A percentile compares a stretch with the other conserved stretches of the same genome.
These are phyloP conservation scores for Chrysopilus asiliformis DNA, from an alignment of 2,888 invertebrate genomes.

Conservation along the genomic window DNA sequence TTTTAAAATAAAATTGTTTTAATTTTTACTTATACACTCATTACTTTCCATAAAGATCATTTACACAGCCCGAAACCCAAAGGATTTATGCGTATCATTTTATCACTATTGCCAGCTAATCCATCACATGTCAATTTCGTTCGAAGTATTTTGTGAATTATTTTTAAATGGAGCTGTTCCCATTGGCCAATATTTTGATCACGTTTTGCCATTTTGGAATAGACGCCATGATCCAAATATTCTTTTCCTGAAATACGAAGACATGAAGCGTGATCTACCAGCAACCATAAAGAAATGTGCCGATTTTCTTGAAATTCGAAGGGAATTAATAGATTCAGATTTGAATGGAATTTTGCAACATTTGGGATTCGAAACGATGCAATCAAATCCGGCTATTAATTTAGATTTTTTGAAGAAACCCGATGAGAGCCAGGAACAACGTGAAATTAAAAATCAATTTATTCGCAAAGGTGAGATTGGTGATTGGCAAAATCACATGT, in stretches of 20 bases:
- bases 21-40: background rate
- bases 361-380: conserved; percentile 71
- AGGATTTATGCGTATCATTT: conserved; percentile 80
- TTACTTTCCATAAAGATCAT: conserved; percentile 63
- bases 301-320: conserved; percentile 39
- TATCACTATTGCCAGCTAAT: conserved; percentile 68
- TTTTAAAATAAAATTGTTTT: conserved; percentile 2
- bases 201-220: conserved; percentile 56
- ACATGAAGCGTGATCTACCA: conserved; percentile 61
- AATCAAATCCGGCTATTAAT: conserved; percentile 65
- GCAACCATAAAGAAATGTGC: conserved; percentile 56
- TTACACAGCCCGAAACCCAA: conserved; percentile 79
- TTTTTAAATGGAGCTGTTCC: conserved; percentile 54
- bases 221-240: conserved; percentile 55
- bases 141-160: conserved; percentile 63
- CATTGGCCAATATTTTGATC: conserved; percentile 50
- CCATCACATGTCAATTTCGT: conserved; percentile 49
- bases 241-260: conserved; percentile 68
- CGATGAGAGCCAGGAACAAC: conserved; percentile 5
- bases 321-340: conserved; percentile 50
- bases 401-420: conserved; percentile 43
- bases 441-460: conserved; percentile 40
- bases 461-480: conserved; percentile 68
- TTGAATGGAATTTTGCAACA: conserved; percentile 55
- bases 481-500: conserved; percentile 64